Evolutionary conservation across 2,797 vertebrate species (phyloP), one percentile per base, ranked within the genome.

Genomic region (Myotis pilosus): DNA sequence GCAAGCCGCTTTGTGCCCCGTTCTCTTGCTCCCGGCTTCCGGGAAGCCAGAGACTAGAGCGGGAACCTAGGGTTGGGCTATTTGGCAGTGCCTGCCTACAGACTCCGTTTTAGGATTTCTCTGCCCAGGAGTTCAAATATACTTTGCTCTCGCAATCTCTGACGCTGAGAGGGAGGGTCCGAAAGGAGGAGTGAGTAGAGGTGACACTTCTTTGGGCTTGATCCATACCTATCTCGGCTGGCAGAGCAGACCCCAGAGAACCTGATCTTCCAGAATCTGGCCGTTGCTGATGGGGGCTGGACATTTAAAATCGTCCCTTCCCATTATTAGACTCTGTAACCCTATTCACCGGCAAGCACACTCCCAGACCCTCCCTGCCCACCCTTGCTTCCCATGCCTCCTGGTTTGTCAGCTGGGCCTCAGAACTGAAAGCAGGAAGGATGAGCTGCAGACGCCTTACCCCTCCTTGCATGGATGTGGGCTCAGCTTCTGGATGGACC

Each of bases 231-330:
- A 38, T n/a, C 16, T 12, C 3, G 13, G 41, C 66, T 41, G 44
- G 49, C 28, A 17, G 19, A 87, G 57, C 17, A 66, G 74, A 78
- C 8, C 75, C 30, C 28, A 2, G 30, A 92, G n/a, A 6, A 87
- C 36, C 25, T 82, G 8, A 44, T 16, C 38, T 85, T 76, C 62
- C 57, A 53, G 86, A 82, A 71, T 33, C 66, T 90, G 25, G 87
- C 28, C 41, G 16, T 75, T 33, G 53, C 68, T 66, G 72, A n/a
- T 41, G 49, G 49, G 23, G 33, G 47, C 33, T 76, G 38, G 69
- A 72, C 76, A 79, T 91, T 68, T 51, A 62, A 93, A 95, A 96
- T 30, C n/a, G 28, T 55, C 49, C 38, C 23, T 92, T 87, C 47
- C 16, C 20, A 16, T 69, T 38, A 41, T 71, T 84, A 71, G 57